Evolutionary conservation across 2,797 vertebrate species (phyloP), one percentile per base, ranked within the genome.

Genomic region (Danio kyathit): DNA sequence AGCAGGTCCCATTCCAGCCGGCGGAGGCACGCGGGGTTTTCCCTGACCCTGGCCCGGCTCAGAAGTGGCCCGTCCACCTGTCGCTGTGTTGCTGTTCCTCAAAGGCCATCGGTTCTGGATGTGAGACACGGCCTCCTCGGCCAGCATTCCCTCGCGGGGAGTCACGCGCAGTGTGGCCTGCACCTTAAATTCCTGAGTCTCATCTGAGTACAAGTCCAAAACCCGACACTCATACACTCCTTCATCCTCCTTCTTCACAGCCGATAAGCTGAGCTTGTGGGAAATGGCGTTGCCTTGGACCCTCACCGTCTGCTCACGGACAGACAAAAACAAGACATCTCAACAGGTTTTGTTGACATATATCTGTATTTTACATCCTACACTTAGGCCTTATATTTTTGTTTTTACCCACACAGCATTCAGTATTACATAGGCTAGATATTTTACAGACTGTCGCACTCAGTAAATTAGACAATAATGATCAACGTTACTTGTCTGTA

Each of bases 281-380:
- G 97, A 98, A 89, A 98, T 98, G 91, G 96, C 97, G 0, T 95
- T 97, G 85, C 97, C 97, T 88, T 97, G 96, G 75, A 98, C 96
- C 14, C 96, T 94, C 83, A 98, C 97, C 14, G 96, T 96, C 97
- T 98, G 93, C 79, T 90, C 83, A 86, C 21, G 6, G 60, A 65
- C 44, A 76, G 14, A 83, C 8, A 76, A 0, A 64, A 13, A 79
- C 7, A 29, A 29, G 19, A 29, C 43, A 46, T 67, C 17, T 48
- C 57, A 49, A 61, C 19, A 74, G n/a, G 46, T n/a, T 71, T 19
- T 41, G 41, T 19, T 14, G 16, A 52, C 56, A 52, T 54, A 0
- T 3, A 40, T 40, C 8, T 48, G 29, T 29, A 29, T 29, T 29
- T 29, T 29, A 29, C n/a, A n/a, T n/a, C n/a, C n/a, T n/a, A n/a